Evolutionary conservation across 2,888 invertebrate genomes (phyloP).

Genomic region (Tetheella fluctuosa): DNA sequence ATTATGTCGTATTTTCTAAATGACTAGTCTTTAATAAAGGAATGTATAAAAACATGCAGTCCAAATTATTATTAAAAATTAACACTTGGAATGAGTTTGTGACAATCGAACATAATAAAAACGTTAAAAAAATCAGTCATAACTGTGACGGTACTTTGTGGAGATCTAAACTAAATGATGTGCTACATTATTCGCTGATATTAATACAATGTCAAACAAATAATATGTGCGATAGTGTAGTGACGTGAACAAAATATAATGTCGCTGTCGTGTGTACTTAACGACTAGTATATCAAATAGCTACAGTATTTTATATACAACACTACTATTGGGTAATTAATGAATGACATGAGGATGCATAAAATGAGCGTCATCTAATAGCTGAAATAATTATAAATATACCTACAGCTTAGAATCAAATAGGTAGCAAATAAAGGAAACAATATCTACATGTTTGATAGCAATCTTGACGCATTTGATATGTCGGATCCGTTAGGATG

Average conservation of each 20-base stretch:
- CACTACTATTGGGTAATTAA: constrained; percentile 43
- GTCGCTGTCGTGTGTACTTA: constrained; percentile 39
- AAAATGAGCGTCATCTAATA: constrained; percentile 35
- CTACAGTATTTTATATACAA: constrained; percentile 60
- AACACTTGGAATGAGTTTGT: constrained; percentile 12
- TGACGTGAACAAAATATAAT: constrained; percentile 18
- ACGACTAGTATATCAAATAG: constrained; percentile 51
- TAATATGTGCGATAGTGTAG: constrained; percentile 1
- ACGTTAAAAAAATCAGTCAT: not conserved
- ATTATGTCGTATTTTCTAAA: constrained; percentile 35
- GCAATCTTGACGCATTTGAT: not conserved
- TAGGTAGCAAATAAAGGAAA: not conserved
- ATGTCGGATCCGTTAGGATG: not conserved
- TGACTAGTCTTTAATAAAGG: constrained; percentile 51
- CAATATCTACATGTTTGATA: not conserved
- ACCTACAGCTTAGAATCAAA: not conserved
- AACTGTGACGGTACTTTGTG: constrained; percentile 13
- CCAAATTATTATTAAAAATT: constrained; percentile 19
- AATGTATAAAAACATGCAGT: constrained; percentile 41
- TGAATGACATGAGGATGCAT: constrained; percentile 51
- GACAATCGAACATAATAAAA: not conserved
- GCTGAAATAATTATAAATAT: constrained; percentile 10
- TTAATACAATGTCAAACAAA: not conserved
- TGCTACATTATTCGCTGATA: not conserved
- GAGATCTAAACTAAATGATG: not conserved